Evolutionary conservation across 2,888 invertebrate species (phyloP), one percentile per base, ranked within the genome.

Genomic region (Watsonalla cultraria): DNA sequence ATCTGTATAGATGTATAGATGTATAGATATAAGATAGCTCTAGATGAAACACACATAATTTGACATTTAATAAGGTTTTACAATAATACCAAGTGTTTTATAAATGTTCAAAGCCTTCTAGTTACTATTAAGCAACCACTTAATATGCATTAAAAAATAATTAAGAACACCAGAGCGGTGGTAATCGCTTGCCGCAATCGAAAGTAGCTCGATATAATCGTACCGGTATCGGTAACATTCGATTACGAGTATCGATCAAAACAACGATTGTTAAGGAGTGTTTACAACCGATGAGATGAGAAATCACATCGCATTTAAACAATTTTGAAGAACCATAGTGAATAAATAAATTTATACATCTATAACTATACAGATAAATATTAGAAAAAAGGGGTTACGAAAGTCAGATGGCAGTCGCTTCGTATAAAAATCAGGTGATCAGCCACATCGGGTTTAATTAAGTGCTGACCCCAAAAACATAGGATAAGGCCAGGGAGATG

Each of bases 171-270:
- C 49, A 7, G 62, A 46, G 37, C 50, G 51, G 13, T 45, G 45
- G 54, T 61, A 62, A 65, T 59, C 62, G 56, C 60, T 58, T 58
- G 62, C 64, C 65, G 59, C 55, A 54, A 60, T 64, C 60, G 67
- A 67, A 65, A 65, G 67, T 67, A 54, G 67, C 61, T 63, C 64
- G 64, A 67, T 65, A 62, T 62, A 62, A 60, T 58, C 61, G 47
- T 37, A 54, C 46, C 50, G 51, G 47, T 49, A 37, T 53, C 53
- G 50, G 45, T 53, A 51, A 13, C 34, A 55, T 47, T 46, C 50
- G 42, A 51, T 37, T 46, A 46, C 15, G 6, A 34, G 15, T 46
- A 35, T 46, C 46, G 37, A 46, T 46, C 46, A 46, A 37, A 51
- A 13, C 9, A 37, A 35, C n/a, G 35, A 42, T 42, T 42, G 42